Evolutionary conservation across 2,888 invertebrate genomes (phyloP), one percentile per base, ranked within the genome.

Genomic region (Anthrax anthrax): DNA sequence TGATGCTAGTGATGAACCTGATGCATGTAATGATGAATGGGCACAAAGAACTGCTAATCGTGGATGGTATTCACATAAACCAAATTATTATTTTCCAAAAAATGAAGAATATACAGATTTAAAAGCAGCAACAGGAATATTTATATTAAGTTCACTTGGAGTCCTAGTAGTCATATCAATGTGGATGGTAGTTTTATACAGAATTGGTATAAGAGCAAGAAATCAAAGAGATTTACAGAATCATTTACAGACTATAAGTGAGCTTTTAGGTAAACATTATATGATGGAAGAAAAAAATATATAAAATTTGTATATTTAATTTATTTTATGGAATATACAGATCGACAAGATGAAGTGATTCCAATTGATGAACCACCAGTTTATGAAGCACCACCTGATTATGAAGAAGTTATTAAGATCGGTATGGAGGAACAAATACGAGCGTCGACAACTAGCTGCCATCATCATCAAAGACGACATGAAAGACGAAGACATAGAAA

Each of bases 11-110:
- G 83, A 83, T 60, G 83, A 83, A 60, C 74, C 76, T 1, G 63
- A 71, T 1, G 71, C 75, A 42, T 82, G 81, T 53, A 72, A 72
- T 56, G 58, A 63, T 70, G 78, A 76, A 57, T 74, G 75, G 68
- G 72, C 74, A 37, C 60, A 70, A 44, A 63, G 72, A 39, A 69
- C 71, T 14, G 67, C 67, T 44, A 75, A 78, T 56, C 70, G 75
- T 27, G 69, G 73, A 50, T 78, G 80, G 75, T 78, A 78, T 57
- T 72, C 76, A 9, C 76, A 78, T 59, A 78, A 78, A 48, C 78
- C 81, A 1, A 82, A 82, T 58, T 82, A 81, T 57, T 78, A 80
- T 55, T 83, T 82, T 54, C 81, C 82, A 1, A 80, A 80, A 65
- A 74, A 73, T 48, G 77, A 78, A 50, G 72, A 74, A 17, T 78